A percentile compares a stretch with the other conserved stretches of the same genome.
phyloP scores from a whole-genome alignment of 37 sponge, comb jelly and placozoan species.

The Axinella damicornis region DNA sequence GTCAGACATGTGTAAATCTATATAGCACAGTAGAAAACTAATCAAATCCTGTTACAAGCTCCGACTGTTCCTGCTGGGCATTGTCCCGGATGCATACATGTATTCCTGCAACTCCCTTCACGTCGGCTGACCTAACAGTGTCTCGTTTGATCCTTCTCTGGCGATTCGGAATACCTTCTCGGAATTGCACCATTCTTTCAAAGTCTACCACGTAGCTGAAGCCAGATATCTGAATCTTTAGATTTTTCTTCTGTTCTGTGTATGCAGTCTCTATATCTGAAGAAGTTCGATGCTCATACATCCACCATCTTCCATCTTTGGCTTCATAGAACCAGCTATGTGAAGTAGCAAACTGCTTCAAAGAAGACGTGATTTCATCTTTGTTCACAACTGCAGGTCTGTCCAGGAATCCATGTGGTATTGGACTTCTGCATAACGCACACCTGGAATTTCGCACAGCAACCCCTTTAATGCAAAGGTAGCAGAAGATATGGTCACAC shows the following conservation, averaged over 20 bases:
- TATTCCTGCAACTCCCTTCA: conserved; percentile 85
- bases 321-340: conserved; percentile 86
- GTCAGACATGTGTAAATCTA: background rate
- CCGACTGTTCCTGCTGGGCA: background rate
- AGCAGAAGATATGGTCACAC: conserved; percentile 93
- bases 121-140: background rate
- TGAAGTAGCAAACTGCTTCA: background rate
- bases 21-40: background rate
- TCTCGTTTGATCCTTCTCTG: conserved; percentile 71
- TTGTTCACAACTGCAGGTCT: conserved; percentile 55
- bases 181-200: conserved; percentile 69
- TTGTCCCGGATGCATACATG: background rate
- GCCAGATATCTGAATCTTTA: conserved; percentile 74
- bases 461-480: conserved; percentile 93
- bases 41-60: background rate
- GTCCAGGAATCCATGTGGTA: conserved; percentile 63
- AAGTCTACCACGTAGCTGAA: conserved; percentile 84
- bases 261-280: conserved; percentile 74
- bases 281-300: conserved; percentile 82
- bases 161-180: conserved; percentile 61
- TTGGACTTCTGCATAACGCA: conserved; percentile 79
- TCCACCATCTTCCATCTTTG: conserved; percentile 91
- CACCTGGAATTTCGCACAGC: conserved; percentile 56
- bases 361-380: background rate
- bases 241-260: background rate